Conservation (phyloP, 2,888 invertebrate species). For the Selenia dentaria region DNA sequence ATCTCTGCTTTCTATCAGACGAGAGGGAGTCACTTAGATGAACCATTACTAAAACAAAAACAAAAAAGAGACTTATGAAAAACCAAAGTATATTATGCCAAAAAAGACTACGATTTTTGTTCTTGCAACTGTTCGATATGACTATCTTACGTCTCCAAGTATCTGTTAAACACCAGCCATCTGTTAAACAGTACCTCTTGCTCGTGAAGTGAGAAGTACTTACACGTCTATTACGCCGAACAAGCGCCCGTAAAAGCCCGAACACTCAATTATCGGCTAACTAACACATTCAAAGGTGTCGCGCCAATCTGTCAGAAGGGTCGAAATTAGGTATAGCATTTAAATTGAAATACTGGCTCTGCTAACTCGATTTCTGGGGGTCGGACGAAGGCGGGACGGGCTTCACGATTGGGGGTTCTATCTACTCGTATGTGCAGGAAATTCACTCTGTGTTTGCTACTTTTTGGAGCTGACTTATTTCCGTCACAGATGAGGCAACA, state of each 20-base stretch:
- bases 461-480: slow-evolving; percentile 19
- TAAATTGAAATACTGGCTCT: slow-evolving; percentile 74
- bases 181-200: background rate
- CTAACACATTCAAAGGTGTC: slow-evolving; percentile 33
- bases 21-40: too few relatives aligned
- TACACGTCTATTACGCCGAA: background rate
- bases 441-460: slow-evolving; percentile 20
- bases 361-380: slow-evolving; percentile 76
- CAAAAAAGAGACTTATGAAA: too few relatives aligned
- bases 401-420: background rate
- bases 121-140: too few relatives aligned
- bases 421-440: slow-evolving; percentile 14
- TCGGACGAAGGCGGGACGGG: slow-evolving; percentile 53
- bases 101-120: too few relatives aligned
- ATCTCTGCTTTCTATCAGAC: too few relatives aligned
- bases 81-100: too few relatives aligned
- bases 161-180: too few relatives aligned
- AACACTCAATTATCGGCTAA: slow-evolving; percentile 14
- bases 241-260: slow-evolving; percentile 10
- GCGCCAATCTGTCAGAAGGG: slow-evolving; percentile 41
- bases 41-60: too few relatives aligned
- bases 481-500: background rate
- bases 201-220: background rate
- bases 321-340: slow-evolving; percentile 70
- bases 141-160: too few relatives aligned